Conservation (phyloP, 2,888 invertebrate species). For the Salticus scenicus region DNA sequence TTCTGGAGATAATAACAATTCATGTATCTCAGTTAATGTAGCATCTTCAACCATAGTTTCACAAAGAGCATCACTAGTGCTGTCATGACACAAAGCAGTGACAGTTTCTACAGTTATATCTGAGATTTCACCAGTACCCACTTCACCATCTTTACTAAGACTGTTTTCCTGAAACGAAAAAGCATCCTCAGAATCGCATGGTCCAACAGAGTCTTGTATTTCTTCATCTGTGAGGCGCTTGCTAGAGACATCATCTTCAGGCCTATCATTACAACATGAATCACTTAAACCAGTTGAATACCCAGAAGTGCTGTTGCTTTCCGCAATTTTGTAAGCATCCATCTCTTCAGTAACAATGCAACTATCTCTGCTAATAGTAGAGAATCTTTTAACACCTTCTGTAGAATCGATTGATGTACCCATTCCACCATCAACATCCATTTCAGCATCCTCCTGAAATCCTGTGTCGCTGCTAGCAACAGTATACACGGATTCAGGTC, state of each 20-base stretch:
- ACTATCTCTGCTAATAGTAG: slow-evolving; percentile 56
- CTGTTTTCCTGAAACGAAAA: slow-evolving; percentile 54
- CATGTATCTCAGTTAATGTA: slow-evolving; percentile 58
- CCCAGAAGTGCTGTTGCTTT: slow-evolving; percentile 59
- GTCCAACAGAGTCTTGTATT: slow-evolving; percentile 49
- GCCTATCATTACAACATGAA: slow-evolving; percentile 57
- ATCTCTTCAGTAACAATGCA: slow-evolving; percentile 77
- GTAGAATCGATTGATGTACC: slow-evolving; percentile 75
- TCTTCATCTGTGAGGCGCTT: slow-evolving; percentile 56
- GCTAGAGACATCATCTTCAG: slow-evolving; percentile 47
- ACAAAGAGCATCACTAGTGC: slow-evolving; percentile 53
- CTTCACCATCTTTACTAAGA: slow-evolving; percentile 42
- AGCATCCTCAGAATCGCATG: slow-evolving; percentile 54
- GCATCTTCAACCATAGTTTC: slow-evolving; percentile 64
- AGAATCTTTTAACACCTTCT: slow-evolving; percentile 83
- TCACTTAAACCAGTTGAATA: slow-evolving; percentile 65
- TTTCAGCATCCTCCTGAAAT: slow-evolving; percentile 84
- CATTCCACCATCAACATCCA: slow-evolving; percentile 79
- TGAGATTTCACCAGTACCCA: slow-evolving; percentile 32
- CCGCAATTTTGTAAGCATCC: slow-evolving; percentile 56
- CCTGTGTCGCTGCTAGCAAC: slow-evolving; percentile 90
- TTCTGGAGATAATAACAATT: slow-evolving; percentile 43
- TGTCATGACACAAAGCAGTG: slow-evolving; percentile 46
- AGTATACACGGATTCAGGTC: slow-evolving; percentile 75
- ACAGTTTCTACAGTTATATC: slow-evolving; percentile 50